Evolutionary conservation across 2,113 vertebrate genomes (phyloP).

Genomic region (Pyrgilauda ruficollis): DNA sequence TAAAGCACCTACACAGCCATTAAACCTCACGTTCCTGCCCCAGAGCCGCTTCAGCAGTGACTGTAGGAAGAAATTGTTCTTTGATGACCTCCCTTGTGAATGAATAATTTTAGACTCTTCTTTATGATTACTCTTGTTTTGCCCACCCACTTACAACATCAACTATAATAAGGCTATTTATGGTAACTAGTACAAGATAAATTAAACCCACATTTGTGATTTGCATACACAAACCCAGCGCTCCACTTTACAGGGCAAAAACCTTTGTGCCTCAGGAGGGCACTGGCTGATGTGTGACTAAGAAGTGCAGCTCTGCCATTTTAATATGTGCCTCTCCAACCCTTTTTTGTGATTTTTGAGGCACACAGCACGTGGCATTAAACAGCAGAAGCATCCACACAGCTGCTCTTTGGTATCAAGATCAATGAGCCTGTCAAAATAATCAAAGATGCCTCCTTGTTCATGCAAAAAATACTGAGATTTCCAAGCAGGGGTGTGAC

Average conservation of each 20-base stretch:
- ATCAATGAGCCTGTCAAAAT: not conserved
- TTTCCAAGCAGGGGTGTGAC: not conserved
- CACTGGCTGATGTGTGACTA: not conserved
- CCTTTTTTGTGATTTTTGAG: not conserved
- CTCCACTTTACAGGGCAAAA: not conserved
- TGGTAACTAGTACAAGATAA: not conserved
- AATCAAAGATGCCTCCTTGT: not conserved
- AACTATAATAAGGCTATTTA: not conserved
- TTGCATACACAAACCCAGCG: rapidly evolving
- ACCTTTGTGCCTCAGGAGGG: not conserved
- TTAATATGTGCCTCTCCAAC: not conserved
- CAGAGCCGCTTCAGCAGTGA: not conserved
- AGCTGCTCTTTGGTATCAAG: not conserved
- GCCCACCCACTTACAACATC: not conserved
- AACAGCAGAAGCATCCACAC: not conserved
- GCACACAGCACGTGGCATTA: not conserved
- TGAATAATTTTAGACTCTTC: not conserved
- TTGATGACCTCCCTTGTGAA: not conserved
- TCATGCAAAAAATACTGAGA: not conserved
- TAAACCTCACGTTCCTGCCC: not conserved
- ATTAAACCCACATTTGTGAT: not conserved
- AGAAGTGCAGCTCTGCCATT: not conserved
- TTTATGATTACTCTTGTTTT: not conserved
- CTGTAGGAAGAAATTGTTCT: not conserved
- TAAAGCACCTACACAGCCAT: not conserved